A percentile compares a stretch with the other conserved stretches of the same genome.
phyloP scores from a whole-genome alignment of 2,797 vertebrate genomes.

The Micromesistius poutassou region DNA sequence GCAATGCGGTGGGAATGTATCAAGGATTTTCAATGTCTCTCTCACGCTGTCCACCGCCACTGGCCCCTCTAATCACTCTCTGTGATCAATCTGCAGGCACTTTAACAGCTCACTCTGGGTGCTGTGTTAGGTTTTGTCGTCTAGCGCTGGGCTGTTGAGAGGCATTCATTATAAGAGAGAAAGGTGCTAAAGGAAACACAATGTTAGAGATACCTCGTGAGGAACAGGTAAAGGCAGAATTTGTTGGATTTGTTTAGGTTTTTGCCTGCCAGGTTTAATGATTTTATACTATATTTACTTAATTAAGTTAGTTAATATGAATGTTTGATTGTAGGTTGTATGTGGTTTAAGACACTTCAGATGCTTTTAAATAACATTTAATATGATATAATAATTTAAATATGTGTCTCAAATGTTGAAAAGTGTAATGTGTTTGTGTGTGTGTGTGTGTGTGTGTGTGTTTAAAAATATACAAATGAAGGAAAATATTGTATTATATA shows the following conservation, averaged over 20 bases:
- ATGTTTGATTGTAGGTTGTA: not conserved
- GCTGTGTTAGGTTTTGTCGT: constrained; percentile 58
- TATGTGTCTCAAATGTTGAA: not conserved
- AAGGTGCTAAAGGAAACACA: not conserved
- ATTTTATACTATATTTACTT: not conserved
- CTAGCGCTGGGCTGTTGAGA: constrained; percentile 29
- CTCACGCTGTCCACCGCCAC: constrained; percentile 49
- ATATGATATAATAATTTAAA: not conserved
- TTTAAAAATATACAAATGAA: not conserved
- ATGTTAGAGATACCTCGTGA: constrained; percentile 58
- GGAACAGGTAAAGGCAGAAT: constrained; percentile 55
- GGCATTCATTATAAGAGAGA: not conserved
- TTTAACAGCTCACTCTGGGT: constrained; percentile 8
- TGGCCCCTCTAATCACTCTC: constrained; percentile 4
- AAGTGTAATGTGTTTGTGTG: not conserved
- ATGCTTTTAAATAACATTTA: not conserved
- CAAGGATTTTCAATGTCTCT: constrained; percentile 26
- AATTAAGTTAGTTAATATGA: not conserved
- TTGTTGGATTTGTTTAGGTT: not conserved
- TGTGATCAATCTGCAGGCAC: not conserved
- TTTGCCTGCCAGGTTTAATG: too few species aligned
- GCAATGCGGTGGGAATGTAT: constrained; percentile 33
- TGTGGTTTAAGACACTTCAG: not conserved
- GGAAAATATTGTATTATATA: not conserved
- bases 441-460: not conserved